phyloP scores from a whole-genome alignment of 2,888 invertebrate genomes.

The Xestia rhomboidea region DNA sequence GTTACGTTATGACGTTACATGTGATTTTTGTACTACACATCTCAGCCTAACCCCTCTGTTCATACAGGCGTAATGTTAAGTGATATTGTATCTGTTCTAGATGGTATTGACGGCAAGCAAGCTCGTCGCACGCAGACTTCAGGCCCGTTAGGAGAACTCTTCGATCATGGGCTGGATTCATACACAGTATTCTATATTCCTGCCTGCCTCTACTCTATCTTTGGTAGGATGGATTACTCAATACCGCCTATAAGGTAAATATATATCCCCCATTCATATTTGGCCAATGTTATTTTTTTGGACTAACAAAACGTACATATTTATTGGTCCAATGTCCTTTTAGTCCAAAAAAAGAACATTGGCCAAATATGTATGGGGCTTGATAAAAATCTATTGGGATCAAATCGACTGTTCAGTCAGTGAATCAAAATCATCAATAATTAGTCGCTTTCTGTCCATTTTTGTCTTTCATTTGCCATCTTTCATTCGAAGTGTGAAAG shows the following conservation, averaged over 20 bases:
- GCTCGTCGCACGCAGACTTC: slow-evolving; percentile 98
- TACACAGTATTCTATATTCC: slow-evolving; percentile 99
- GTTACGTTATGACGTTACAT: too few species aligned
- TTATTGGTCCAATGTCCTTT: too few species aligned
- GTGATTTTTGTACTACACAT: neutral
- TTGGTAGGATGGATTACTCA: slow-evolving; percentile 94
- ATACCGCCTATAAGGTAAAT: slow-evolving; percentile 88
- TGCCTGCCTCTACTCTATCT: slow-evolving; percentile 97
- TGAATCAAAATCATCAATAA: neutral
- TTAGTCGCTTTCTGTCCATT: neutral
- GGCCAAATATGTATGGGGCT: neutral
- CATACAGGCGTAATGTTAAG: too few species aligned
- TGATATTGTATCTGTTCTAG: slow-evolving; percentile 84
- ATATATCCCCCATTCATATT: neutral
- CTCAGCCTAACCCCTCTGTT: neutral
- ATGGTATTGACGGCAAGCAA: slow-evolving; percentile 99
- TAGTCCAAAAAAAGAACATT: neutral
- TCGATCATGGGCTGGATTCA: slow-evolving; percentile 99
- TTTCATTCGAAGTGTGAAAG: neutral
- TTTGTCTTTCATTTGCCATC: neutral
- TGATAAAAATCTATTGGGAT: neutral
- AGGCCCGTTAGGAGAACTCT: slow-evolving; percentile 98
- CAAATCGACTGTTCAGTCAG: neutral
- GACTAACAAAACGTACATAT: too few species aligned
- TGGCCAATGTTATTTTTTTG: too few species aligned